Evolutionary conservation across 1,140 invertebrate species (phyloP), one percentile per base, ranked within the genome.

Genomic region (Pseudomyrmex sp.): DNA sequence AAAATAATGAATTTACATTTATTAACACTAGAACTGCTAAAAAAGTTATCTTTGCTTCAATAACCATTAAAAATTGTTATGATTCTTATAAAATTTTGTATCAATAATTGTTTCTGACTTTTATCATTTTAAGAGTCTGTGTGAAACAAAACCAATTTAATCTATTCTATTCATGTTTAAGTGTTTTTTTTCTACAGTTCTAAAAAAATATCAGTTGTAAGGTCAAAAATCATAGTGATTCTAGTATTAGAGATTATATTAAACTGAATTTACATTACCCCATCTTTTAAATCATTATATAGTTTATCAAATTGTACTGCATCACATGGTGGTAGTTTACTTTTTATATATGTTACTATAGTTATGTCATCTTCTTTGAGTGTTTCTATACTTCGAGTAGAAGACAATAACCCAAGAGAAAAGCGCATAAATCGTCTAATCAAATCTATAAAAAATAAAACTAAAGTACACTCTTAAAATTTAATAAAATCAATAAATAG

Each of bases 201-300:
- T 35, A 35, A 5, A 35, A 35, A 35, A 35, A 7, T 35, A 35
- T 35, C 35, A 35, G 35, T 35, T 35, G 0, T 35, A 35, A 35
- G 35, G 0, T 35, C 5, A 35, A 5, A 35, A 35, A 35, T 35
- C 35, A 35, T 26, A 26, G 2, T 35, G 0, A 35, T 35, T 35
- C 0, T 35, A 59, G 13, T 0, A 7, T 54, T 18, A 86, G 8
- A 52, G 2, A 62, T 26, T 23, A 54, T 63, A 15, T 18, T 13
- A 73, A 69, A 8, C 3, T 23, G 50, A 63, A 76, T 52, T 61
- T 13, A 54, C 59, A 80, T 85, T 93, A 94, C 93, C 88, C 91
- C 92, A 86, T 93, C 92, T 88, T 93, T 94, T 15, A 94, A 85
- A 56, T 94, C 92, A 84, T 91, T 94, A 44, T 93, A 91, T 61